Conservation (phyloP, 2,888 invertebrate species). For the Caenorhabditis drosophilae region DNA sequence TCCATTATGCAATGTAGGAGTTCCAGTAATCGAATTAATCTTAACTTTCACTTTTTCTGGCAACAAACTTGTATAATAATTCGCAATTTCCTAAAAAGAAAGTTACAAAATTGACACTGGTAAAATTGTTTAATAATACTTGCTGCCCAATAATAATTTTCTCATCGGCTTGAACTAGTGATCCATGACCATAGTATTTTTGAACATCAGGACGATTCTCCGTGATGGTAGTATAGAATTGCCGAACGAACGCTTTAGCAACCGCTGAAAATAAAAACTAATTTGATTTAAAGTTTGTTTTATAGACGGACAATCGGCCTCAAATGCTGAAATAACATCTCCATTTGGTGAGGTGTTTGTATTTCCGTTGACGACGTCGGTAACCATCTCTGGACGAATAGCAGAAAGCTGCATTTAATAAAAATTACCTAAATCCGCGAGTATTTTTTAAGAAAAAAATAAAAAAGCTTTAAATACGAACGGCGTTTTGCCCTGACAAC, state of each 20-base stretch:
- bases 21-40: constrained; percentile 18
- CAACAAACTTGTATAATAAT: constrained; percentile 18
- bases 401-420: constrained; percentile 35
- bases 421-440: constrained; percentile 25
- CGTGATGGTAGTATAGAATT: constrained; percentile 40
- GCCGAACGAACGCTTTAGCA: constrained; percentile 31
- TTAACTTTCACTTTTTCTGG: constrained; percentile 28
- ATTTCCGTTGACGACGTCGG: constrained; percentile 10
- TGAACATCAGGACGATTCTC: constrained; percentile 17
- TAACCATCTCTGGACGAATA: constrained; percentile 18
- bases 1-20: constrained; percentile 29
- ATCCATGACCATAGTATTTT: constrained; percentile 51
- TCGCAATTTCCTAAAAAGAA: constrained; percentile 35
- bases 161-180: constrained; percentile 42
- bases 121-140: constrained; percentile 13
- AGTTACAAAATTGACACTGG: neutral
- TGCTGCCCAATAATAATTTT: constrained; percentile 38
- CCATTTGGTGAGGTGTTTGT: neutral
- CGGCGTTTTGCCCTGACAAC: too few species aligned
- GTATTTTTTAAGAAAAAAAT: neutral
- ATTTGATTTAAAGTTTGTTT: neutral
- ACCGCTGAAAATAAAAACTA: constrained; percentile 37
- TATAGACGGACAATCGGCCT: constrained; percentile 20
- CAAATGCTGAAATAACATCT: neutral
- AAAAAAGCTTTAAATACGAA: neutral